Base-by-base conservation (phyloP, 2,113 vertebrate genomes). In the Cyprinodon brontotheroides region DNA sequence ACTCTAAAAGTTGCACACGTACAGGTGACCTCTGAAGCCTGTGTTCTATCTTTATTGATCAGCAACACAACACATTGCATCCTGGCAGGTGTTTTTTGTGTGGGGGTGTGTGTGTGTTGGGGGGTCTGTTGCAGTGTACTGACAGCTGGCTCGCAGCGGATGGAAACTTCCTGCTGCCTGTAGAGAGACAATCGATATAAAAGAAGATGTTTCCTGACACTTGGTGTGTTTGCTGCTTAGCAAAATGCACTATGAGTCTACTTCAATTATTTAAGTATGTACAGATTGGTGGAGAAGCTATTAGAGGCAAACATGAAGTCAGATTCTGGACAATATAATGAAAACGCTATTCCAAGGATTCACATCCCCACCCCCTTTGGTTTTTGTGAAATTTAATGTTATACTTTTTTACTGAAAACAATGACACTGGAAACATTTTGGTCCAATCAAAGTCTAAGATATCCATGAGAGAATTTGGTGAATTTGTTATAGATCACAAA, bases 161-260 rank as follows among this genome's bases (percentile, higher is more conserved):
- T 12, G 20, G 61, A 74, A 74, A 74, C 71, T 74, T 65, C 71
- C 71, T 65, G 62, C 71, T 41, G 62, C 62, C 71, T 65, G 47
- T 41, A n/a, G 62, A 36, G 71, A 40, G n/a, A 11, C 65, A 68
- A 68, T 75, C 65, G 0, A 75, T 68, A 60, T 17, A 68, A 61
- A 68, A 22, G 20, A 64, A 50, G 60, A 69, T 69, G 43, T 68
- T 68, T 62, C 39, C 43, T 69, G 59, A 76, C 37, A 50, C 69
- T 76, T 63, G 63, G 22, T 61, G 36, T 68, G 65, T 68, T 53
- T 62, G 59, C 45, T 53, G 41, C 65, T 41, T 12, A 67, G 53
- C 10, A 57, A 59, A 38, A 60, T 10, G 45, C 61, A 47, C 59
- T 69, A 69, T 69, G 45, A 64, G 37, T 38, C 12, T 10, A 36